phyloP scores from a whole-genome alignment of 1,140 invertebrate species.

The Orussus abietinus region DNA sequence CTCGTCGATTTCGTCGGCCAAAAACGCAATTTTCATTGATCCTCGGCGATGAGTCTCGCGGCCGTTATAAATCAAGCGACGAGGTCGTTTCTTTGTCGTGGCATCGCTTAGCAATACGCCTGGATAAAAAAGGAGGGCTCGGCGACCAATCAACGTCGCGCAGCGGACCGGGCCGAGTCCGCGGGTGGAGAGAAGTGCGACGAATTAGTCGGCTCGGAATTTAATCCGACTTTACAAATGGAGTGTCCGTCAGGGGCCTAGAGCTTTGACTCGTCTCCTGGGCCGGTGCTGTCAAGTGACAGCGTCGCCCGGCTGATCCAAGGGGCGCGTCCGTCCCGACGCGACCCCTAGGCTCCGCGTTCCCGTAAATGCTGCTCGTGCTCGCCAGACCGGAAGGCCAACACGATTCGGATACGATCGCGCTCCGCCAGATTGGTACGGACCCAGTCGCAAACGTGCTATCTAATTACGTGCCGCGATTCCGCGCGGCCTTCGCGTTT shows the following conservation, averaged over 20 bases:
- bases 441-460: constrained; percentile 13
- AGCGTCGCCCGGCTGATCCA: neutral
- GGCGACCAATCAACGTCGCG: neutral
- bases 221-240: constrained; percentile 1
- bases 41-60: neutral
- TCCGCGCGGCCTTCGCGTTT: too few species aligned
- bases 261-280: neutral
- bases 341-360: neutral
- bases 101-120: too few species aligned
- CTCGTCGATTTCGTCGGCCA: too few species aligned
- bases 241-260: neutral
- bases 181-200: too few species aligned
- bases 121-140: neutral
- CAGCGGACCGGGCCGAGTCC: too few species aligned
- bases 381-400: constrained; percentile 22
- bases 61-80: too few species aligned
- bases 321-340: neutral
- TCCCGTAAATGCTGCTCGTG: constrained; percentile 5
- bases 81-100: too few species aligned
- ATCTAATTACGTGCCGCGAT: constrained; percentile 14
- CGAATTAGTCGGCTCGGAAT: too few species aligned
- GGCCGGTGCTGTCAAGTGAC: neutral
- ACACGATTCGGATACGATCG: constrained; percentile 20
- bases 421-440: constrained; percentile 18
- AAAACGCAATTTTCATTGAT: too few species aligned